Evolutionary conservation across 2,113 vertebrate genomes (phyloP), one percentile per base, ranked within the genome.

Genomic region (Myrmecobius fasciatus): DNA sequence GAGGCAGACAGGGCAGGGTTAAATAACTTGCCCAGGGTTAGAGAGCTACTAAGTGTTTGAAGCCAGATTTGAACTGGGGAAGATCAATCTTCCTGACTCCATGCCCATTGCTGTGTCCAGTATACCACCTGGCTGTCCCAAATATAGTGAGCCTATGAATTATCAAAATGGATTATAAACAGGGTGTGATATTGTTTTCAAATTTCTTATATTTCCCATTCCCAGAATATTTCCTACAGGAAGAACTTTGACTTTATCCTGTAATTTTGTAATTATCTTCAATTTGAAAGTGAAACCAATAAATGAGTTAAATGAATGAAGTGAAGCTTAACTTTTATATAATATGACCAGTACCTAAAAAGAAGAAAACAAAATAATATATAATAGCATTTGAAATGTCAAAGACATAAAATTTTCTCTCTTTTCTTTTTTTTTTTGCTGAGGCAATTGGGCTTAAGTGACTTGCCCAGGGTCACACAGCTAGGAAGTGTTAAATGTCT

Each of bases 321-420:
- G 36, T 90, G 14, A 95, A 4, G 25, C 49, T 25, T 54, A 25
- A 54, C 89, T 91, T 88, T 94, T 67, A 25, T 92, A 53, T 91
- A 91, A 10, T 52, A 83, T 88, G 36, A 75, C 90, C 51, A 89
- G 5, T 26, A 93, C 31, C 67, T 96, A 31, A 95, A 83, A 83
- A 83, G 11, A 60, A 91, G 54, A 67, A 12, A 67, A 89, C 25
- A 56, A 51, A 51, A 51, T 10, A 51, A 11, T 53, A n/a, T 20
- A 88, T 92, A 25, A n/a, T 90, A 83, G n/a, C 96, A 49, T 83
- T 49, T 52, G 60, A 89, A 43, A 49, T 91, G 25, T 83, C 91
- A 54, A 67, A 31, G 56, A 3, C 56, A 67, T 67, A 67, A 67
- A 43, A 17, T 83, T 83, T 83, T 43, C 6, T n/a, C 36, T 43